Evolutionary conservation across 1,140 invertebrate species (phyloP).

Genomic region (Solen grandis): DNA sequence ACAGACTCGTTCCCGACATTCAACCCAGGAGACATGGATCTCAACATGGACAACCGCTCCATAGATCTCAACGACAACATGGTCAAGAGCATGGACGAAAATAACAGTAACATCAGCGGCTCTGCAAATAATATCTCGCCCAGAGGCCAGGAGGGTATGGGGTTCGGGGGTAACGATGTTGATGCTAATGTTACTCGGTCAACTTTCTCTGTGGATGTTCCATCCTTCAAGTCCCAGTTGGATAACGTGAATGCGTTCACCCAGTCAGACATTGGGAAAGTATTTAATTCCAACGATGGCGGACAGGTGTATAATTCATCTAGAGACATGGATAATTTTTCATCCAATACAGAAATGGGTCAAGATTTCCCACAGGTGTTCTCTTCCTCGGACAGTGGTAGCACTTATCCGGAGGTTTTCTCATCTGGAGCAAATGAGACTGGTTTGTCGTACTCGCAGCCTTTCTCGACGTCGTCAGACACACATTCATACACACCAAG

Average conservation of each 20-base stretch:
- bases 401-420: conserved; percentile 37
- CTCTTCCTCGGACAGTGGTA: conserved; percentile 2
- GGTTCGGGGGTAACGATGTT: conserved; percentile 19
- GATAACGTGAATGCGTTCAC: conserved; percentile 16
- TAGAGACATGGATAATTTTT: conserved; percentile 37
- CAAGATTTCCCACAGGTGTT: conserved; percentile 30
- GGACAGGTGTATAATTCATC: conserved; percentile 19
- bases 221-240: conserved; percentile 38
- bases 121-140: conserved; percentile 59
- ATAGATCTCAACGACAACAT: conserved; percentile 56
- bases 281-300: conserved; percentile 16
- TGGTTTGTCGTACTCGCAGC: conserved; percentile 28
- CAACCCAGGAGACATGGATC: conserved; percentile 56
- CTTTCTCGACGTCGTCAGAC: conserved; percentile 25
- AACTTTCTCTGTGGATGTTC: conserved; percentile 43
- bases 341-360: conserved; percentile 25
- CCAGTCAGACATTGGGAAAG: conserved; percentile 46
- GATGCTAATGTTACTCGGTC: conserved; percentile 24
- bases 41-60: conserved; percentile 45
- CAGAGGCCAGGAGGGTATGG: conserved; percentile 53
- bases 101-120: conserved; percentile 46
- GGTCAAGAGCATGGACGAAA: conserved; percentile 49
- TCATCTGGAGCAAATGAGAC: conserved; percentile 4
- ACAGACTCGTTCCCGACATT: conserved; percentile 62
- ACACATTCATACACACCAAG: background rate